These are phyloP conservation scores for Sabellastarte sp. DNA, from an alignment of 2,888 invertebrate genomes.

Conservation along the genomic window DNA sequence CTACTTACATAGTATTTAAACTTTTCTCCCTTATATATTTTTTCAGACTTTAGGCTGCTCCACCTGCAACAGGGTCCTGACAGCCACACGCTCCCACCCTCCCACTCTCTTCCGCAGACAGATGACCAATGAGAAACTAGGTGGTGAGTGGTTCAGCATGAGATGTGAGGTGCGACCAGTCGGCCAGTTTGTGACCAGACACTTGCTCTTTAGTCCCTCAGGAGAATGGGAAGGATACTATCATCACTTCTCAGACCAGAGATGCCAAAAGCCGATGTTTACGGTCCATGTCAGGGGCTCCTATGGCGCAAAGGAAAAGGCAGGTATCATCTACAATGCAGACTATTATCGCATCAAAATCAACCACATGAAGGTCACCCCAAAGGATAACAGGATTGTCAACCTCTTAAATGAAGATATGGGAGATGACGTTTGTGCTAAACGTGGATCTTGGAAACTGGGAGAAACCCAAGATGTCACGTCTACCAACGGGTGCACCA, in stretches of 20 bases:
- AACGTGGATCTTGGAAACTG: not conserved
- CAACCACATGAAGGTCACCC: not conserved
- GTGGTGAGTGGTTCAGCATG: constrained; percentile 65
- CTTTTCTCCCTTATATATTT: too few relatives aligned
- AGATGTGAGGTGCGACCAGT: constrained; percentile 65
- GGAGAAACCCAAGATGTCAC: constrained; percentile 2
- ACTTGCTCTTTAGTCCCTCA: constrained; percentile 46
- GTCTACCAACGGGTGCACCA: not conserved
- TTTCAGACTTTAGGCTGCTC: constrained; percentile 51
- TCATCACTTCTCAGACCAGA: constrained; percentile 9
- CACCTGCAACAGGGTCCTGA: constrained; percentile 57
- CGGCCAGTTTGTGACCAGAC: constrained; percentile 64
- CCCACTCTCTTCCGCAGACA: constrained; percentile 60
- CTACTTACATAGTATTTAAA: too few relatives aligned
- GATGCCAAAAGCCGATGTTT: constrained; percentile 5
- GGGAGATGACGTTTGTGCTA: not conserved
- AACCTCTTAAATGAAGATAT: not conserved
- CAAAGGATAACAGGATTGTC: not conserved
- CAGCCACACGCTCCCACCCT: constrained; percentile 60
- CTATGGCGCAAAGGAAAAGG: not conserved
- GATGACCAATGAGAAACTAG: constrained; percentile 59
- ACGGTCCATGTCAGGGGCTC: constrained; percentile 3
- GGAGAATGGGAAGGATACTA: constrained; percentile 7
- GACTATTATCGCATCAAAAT: not conserved
- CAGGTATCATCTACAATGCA: not conserved